Base-by-base conservation (phyloP, 2,113 vertebrate genomes). In the Condylura cristata region DNA sequence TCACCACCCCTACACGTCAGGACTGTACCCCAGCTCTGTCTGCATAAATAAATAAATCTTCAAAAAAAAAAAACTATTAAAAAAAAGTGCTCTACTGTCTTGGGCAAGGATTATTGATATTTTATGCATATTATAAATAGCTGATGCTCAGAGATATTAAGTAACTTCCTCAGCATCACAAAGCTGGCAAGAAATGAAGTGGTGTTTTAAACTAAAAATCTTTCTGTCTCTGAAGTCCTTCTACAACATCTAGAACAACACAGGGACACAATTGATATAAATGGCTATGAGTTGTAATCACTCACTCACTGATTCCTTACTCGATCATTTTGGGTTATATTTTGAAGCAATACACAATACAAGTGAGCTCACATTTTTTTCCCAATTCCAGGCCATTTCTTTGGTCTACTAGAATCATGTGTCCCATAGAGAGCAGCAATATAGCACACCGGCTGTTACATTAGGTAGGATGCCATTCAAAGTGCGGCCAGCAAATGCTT, bases 381-480 rank as follows among this genome's bases (percentile, higher is more conserved):
- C 48, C 72, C 56, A 72, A 32, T 92, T 89, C 22, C 41, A 14
- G 17, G 66, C 24, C 28, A 24, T 30, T 63, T 39, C 16, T 85
- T 92, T 82, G 86, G 60, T 58, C 75, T 94, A 5, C 66, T 56
- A 12, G 51, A 95, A 48, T 65, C 60, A 44, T 44, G 28, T 34
- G 53, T 95, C 74, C 68, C 53, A 53, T 22, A 44, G 79, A 90
- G 46, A 90, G 13, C 44, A 37, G 20, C 90, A 20, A 26, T 58
- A 61, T 4, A 22, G 30, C 41, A 76, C 93, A 75, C 34, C 81
- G 24, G 39, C 84, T 90, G 39, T 81, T 88, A 37, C 22, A 81
- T 95, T 96, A 95, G 39, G 11, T 88, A 74, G 56, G 56, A 68
- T 95, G 91, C 60, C 96, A 78, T 44, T 97, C 94, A 89, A 32